A percentile compares a stretch with the other conserved stretches of the same genome.
These are phyloP conservation scores for Capitulum mitella DNA, from an alignment of 2,888 invertebrate genomes.

Conservation along the genomic window DNA sequence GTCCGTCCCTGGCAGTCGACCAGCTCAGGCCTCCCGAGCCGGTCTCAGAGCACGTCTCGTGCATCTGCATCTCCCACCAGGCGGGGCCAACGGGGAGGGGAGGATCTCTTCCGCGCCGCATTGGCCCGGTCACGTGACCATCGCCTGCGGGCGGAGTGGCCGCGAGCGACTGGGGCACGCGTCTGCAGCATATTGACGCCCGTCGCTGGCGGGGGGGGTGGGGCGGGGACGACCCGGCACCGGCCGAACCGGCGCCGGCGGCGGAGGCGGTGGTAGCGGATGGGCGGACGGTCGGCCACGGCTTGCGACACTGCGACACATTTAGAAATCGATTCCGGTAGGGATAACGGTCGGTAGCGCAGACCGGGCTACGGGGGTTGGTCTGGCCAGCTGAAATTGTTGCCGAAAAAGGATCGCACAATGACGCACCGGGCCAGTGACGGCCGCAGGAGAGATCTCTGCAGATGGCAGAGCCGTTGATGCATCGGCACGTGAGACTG, in stretches of 20 bases:
- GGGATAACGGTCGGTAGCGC: not conserved
- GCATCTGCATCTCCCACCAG: not conserved
- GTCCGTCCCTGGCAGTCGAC: not conserved
- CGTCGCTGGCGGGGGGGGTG: not conserved
- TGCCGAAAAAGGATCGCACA: no score
- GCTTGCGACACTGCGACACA: not conserved
- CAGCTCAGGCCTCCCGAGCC: not conserved
- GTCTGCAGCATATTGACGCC: slow-evolving; percentile 7
- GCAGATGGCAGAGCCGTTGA: no score
- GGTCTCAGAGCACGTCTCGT: not conserved
- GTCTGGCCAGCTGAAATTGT: no score
- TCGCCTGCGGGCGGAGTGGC: not conserved
- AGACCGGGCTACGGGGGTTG: not conserved
- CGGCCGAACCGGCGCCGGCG: not conserved
- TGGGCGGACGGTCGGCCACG: not conserved
- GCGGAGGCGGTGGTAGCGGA: not conserved
- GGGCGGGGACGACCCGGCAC: no score
- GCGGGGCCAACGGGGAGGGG: not conserved
- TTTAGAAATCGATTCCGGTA: not conserved
- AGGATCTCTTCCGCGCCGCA: not conserved
- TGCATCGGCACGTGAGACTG: no score
- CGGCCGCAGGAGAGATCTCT: no score
- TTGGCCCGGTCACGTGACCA: not conserved
- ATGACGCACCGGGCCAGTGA: no score
- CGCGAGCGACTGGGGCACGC: not conserved